phyloP scores from a whole-genome alignment of 2,113 vertebrate genomes.

The Corythaixoides concolor region DNA sequence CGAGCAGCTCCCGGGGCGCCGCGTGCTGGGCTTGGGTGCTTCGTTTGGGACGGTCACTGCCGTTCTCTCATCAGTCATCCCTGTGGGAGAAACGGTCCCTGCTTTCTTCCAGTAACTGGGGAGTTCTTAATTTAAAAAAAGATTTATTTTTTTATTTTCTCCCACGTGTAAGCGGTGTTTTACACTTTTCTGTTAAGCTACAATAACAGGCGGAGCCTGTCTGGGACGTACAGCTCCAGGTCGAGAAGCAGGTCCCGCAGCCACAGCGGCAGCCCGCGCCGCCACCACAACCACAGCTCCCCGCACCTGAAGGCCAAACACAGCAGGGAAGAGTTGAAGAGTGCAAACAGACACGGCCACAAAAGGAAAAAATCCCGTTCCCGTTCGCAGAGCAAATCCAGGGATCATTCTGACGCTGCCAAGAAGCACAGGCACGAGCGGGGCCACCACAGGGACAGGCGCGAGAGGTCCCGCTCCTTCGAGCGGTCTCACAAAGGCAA shows the following conservation, averaged over 20 bases:
- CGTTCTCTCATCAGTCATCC: fast-evolving
- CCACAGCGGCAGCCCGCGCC: constrained; percentile 89
- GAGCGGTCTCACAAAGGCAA: constrained; percentile 95
- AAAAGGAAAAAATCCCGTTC: constrained; percentile 94
- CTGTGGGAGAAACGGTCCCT: fast-evolving
- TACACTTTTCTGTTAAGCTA: constrained; percentile 75
- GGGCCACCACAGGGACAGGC: constrained; percentile 88
- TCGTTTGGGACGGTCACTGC: fast-evolving
- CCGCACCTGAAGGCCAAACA: constrained; percentile 91
- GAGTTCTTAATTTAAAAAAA: fast-evolving
- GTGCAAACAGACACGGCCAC: constrained; percentile 85
- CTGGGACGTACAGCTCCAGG: constrained; percentile 95
- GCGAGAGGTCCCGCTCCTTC: constrained; percentile 91
- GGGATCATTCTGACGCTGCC: constrained; percentile 84
- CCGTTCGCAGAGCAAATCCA: constrained; percentile 87
- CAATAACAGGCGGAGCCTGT: constrained; percentile 92
- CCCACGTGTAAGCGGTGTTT: fast-evolving
- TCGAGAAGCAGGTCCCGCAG: constrained; percentile 93
- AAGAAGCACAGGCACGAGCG: constrained; percentile 97
- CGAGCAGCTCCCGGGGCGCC: fast-evolving
- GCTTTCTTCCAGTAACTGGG: fast-evolving
- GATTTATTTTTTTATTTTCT: fast-evolving
- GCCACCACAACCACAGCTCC: constrained; percentile 86
- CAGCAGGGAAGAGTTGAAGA: constrained; percentile 86
- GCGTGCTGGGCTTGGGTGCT: neutral